Base-by-base conservation (phyloP, 2,113 vertebrate species). In the Solea senegalensis region DNA sequence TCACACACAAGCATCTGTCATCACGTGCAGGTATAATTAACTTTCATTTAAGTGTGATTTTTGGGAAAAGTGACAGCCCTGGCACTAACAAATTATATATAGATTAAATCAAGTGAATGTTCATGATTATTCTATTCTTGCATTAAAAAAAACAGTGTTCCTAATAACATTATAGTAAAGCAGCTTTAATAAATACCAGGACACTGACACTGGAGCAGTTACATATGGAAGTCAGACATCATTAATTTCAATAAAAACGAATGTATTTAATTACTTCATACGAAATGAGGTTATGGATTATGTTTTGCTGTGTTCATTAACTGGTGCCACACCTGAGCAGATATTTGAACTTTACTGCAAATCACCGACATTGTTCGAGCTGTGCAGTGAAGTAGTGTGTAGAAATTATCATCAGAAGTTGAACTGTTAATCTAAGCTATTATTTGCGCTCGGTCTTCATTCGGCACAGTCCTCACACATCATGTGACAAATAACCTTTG, bases 281-380 rank as follows among this genome's bases (percentile, higher is more conserved):
- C 44, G 51, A 59, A 10, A 13, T 14, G 51, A 51, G 46, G 13
- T 50, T 54, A 12, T 54, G 43, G 55, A 21, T 64, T 26, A 50
- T 49, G 41, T 8, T 68, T 55, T 13, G 26, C 40, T 51, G 15
- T 41, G 50, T 44, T 62, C 57, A 28, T 69, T 62, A 7, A 40
- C 14, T 56, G 60, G 28, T 68, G 44, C 52, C 51, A 59, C 64
- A 82, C 65, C 52, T 21, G 69, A 82, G 61, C 60, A 67, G 63
- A 70, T 69, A 66, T 80, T 76, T 61, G 52, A 75, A 58, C 61
- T 72, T 51, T 43, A 45, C 69, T 56, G 59, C 51, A 69, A 78
- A 72, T 76, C 74, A 74, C 39, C 61, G 39, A 39, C 64, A 26
- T 73, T 3, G 55, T 72, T 68, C 74, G 78, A 82, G 69, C 13